phyloP scores from a whole-genome alignment of 2,888 invertebrate genomes.

The Chalcosyrphus nemorum region DNA sequence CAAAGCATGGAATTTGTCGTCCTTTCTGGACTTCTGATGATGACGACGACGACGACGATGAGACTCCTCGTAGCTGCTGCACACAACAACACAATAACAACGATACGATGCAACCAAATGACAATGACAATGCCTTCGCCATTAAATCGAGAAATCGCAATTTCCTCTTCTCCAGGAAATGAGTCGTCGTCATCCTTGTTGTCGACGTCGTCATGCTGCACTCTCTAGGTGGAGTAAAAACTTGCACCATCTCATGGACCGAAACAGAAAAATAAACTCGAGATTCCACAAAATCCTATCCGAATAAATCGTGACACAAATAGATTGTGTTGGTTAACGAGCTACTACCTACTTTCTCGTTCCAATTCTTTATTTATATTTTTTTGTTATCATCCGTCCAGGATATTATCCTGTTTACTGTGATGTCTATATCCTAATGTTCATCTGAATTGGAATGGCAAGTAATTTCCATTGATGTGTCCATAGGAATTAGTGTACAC shows the following conservation, averaged over 20 bases:
- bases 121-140: constrained; percentile 62
- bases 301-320: constrained; percentile 54
- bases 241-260: neutral
- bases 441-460: constrained; percentile 49
- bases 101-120: constrained; percentile 33
- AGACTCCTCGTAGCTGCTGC: no score
- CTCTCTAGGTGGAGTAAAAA: neutral
- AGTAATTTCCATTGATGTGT: constrained; percentile 59
- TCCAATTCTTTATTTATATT: no score
- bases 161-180: constrained; percentile 68
- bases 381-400: no score
- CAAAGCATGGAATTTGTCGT: constrained; percentile 20
- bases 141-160: constrained; percentile 71
- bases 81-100: constrained; percentile 16
- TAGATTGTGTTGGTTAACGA: constrained; percentile 54
- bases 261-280: neutral
- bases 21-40: constrained; percentile 14
- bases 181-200: constrained; percentile 35
- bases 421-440: constrained; percentile 43
- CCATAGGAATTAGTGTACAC: constrained; percentile 34
- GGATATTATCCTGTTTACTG: constrained; percentile 59
- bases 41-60: no score
- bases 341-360: constrained; percentile 2
- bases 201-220: constrained; percentile 1
- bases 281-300: neutral